phyloP scores from a whole-genome alignment of 2,888 invertebrate species.

The Tryphoninae sp. region DNA sequence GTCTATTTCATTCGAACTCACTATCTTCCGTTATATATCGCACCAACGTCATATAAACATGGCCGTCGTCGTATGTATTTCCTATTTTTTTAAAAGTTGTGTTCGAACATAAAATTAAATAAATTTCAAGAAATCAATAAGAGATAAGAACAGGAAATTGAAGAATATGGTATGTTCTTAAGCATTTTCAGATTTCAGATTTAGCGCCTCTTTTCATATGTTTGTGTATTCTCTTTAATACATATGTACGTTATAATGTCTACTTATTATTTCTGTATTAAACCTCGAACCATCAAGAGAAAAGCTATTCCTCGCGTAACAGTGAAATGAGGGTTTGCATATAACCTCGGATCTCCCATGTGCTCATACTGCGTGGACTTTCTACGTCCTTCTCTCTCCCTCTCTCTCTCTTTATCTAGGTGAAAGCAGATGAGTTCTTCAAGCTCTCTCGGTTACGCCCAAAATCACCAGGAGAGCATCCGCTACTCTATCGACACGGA shows the following conservation, averaged over 20 bases:
- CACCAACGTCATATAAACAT: too few relatives aligned
- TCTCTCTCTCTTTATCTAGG: neutral
- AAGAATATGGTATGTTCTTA: neutral
- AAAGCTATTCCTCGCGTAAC: neutral
- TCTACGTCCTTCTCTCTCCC: neutral
- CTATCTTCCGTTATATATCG: neutral
- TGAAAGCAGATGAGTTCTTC: constrained; percentile 47
- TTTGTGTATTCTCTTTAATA: neutral
- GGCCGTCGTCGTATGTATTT: neutral
- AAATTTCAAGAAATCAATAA: too few relatives aligned
- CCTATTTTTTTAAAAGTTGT: neutral
- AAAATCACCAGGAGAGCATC: constrained; percentile 19
- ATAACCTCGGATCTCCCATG: neutral
- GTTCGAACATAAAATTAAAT: too few relatives aligned
- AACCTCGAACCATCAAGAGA: neutral
- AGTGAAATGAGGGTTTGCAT: constrained; percentile 6
- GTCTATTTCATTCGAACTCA: constrained; percentile 29
- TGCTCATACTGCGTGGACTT: neutral
- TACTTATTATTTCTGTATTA: constrained; percentile 45
- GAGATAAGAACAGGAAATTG: too few relatives aligned
- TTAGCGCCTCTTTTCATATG: neutral
- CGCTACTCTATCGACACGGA: constrained; percentile 8
- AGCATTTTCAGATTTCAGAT: neutral
- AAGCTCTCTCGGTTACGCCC: constrained; percentile 32
- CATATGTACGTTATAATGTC: constrained; percentile 1